Evolutionary conservation across 2,888 invertebrate genomes (phyloP).

Genomic region (Embidobia sp.): DNA sequence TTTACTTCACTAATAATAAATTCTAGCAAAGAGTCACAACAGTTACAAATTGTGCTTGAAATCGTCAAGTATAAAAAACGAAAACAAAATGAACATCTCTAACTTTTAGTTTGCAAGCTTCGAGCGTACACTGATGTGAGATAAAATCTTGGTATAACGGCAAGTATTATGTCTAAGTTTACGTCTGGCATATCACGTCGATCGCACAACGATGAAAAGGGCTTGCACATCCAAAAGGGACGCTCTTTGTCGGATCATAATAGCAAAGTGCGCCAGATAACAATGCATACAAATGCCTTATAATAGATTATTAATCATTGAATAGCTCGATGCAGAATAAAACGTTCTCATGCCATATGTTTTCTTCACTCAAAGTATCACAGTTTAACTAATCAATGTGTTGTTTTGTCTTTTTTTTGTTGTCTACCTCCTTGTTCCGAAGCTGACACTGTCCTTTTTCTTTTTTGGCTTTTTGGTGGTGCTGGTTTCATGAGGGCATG

Average conservation of each 20-base stretch:
- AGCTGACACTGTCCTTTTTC: too few relatives aligned
- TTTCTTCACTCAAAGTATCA: conserved; percentile 15
- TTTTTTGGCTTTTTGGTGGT: too few relatives aligned
- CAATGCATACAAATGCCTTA: conserved; percentile 51
- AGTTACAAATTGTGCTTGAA: conserved; percentile 33
- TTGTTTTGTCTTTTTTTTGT: conserved; percentile 13
- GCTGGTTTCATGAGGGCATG: too few relatives aligned
- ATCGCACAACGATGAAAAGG: conserved; percentile 33
- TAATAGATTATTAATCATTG: conserved; percentile 34
- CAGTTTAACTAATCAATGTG: conserved; percentile 31
- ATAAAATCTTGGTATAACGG: conserved; percentile 39
- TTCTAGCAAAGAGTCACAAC: conserved; percentile 23
- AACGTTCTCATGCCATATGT: conserved; percentile 56
- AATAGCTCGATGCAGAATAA: conserved; percentile 57
- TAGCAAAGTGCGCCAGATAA: conserved; percentile 54
- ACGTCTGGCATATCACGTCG: conserved; percentile 43
- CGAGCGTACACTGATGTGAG: conserved; percentile 33
- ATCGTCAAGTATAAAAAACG: conserved; percentile 9
- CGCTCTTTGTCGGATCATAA: conserved; percentile 51
- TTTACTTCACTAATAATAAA: conserved; percentile 16
- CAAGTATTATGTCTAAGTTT: conserved; percentile 39
- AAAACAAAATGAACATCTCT: conserved; percentile 40
- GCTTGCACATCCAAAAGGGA: conserved; percentile 51
- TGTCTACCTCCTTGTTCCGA: too few relatives aligned
- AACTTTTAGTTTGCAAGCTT: conserved; percentile 53